Conservation (phyloP, 35 echinoderm and acorn worm genomes). For the Apostichopus parvimensis region DNA sequence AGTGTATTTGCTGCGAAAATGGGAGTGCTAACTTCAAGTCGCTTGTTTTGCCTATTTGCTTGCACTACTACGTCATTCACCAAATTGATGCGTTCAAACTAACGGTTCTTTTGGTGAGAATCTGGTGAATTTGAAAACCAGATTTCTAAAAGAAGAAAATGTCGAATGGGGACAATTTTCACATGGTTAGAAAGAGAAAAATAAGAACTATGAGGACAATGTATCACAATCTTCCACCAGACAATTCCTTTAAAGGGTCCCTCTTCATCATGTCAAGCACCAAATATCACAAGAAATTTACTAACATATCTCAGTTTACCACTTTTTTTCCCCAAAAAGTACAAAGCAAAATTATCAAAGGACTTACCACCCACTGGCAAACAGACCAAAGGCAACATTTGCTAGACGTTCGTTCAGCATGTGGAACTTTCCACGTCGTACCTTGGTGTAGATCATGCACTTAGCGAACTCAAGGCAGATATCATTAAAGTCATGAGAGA, state of each 20-base stretch:
- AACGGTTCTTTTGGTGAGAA: no score
- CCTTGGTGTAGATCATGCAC: slow-evolving; percentile 82
- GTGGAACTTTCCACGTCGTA: slow-evolving; percentile 65
- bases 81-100: no score
- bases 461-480: slow-evolving; percentile 95
- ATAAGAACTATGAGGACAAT: background rate
- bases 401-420: slow-evolving; percentile 73
- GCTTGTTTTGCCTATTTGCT: no score
- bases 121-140: background rate
- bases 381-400: slow-evolving; percentile 79
- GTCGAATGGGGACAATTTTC: no score
- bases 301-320: background rate
- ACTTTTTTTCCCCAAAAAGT: background rate
- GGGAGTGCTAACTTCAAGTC: no score
- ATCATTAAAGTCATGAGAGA: slow-evolving; percentile 96
- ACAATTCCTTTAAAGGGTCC: background rate
- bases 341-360: background rate
- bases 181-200: no score
- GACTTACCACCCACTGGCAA: slow-evolving; percentile 90
- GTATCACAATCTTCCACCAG: background rate
- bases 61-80: no score
- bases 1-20: no score
- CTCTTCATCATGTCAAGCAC: background rate
- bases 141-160: no score
- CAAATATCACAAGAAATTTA: background rate